Conservation (phyloP, 2,888 invertebrate genomes). For the Rhagonycha fulva region DNA sequence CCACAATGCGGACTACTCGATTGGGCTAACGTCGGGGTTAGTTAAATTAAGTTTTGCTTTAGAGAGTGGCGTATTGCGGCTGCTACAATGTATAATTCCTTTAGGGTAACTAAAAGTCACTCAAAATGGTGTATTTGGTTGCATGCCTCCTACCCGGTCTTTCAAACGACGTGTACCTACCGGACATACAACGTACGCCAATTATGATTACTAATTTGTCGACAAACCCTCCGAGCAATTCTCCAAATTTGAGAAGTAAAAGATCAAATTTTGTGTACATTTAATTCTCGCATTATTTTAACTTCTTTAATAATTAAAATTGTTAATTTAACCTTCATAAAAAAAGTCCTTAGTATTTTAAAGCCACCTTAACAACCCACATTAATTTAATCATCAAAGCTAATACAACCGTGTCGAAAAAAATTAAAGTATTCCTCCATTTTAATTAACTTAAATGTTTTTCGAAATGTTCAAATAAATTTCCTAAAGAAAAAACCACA, state of each 20-base stretch:
- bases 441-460: background rate
- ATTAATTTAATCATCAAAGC: background rate
- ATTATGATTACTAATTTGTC: conserved; percentile 30
- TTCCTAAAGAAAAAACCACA: background rate
- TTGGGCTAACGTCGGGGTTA: conserved; percentile 43
- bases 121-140: conserved; percentile 41
- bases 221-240: conserved; percentile 23
- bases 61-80: conserved; percentile 45
- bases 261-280: background rate
- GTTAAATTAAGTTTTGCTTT: conserved; percentile 53
- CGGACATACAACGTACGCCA: conserved; percentile 28
- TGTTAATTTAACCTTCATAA: background rate
- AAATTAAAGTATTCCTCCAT: background rate
- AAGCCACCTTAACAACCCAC: background rate
- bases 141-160: conserved; percentile 25
- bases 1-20: conserved; percentile 30
- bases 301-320: background rate
- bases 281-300: background rate
- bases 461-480: background rate
- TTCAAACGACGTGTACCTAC: conserved; percentile 26
- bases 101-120: conserved; percentile 48
- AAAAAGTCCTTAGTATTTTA: background rate
- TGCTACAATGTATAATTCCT: conserved; percentile 48
- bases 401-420: background rate
- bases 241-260: conserved; percentile 7